Evolutionary conservation across 2,797 vertebrate genomes (phyloP).

Genomic region (Phalloptychus januarius): DNA sequence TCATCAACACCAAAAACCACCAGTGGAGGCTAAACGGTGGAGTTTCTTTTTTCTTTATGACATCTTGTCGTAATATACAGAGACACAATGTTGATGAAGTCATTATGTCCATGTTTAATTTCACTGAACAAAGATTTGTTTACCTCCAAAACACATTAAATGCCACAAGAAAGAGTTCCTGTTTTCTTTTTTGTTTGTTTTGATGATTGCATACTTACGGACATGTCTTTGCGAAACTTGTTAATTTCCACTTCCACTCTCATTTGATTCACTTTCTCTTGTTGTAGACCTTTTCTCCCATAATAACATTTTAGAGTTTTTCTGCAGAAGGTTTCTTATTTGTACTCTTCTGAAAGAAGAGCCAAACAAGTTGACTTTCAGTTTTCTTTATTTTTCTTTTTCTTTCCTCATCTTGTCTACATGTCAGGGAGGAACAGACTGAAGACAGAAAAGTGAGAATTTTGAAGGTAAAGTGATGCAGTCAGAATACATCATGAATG

Average conservation of each 20-base stretch:
- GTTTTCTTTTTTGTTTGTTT: not conserved
- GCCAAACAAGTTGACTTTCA: conserved; percentile 11
- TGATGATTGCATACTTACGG: not conserved
- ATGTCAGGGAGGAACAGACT: conserved; percentile 53
- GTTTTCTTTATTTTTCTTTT: conserved; percentile 1
- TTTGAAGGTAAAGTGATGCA: conserved; percentile 41
- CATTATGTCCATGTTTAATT: not conserved
- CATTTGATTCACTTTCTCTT: not conserved
- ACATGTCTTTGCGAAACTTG: not conserved
- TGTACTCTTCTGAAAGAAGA: conserved; percentile 21
- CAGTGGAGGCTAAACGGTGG: not conserved
- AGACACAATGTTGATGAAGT: not conserved
- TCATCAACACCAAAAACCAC: not conserved
- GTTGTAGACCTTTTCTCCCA: not conserved
- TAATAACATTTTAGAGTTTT: not conserved
- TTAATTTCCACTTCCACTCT: not conserved
- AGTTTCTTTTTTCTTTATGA: not conserved
- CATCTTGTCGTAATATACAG: no score
- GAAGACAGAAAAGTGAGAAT: conserved; percentile 37
- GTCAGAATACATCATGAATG: conserved; percentile 57
- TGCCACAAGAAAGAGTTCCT: not conserved
- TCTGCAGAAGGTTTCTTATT: conserved; percentile 6
- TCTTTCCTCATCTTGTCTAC: conserved; percentile 3
- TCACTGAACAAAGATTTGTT: not conserved
- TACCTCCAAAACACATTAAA: not conserved